Conservation (phyloP, 2,888 invertebrate species). For the Melieria crassipennis region DNA sequence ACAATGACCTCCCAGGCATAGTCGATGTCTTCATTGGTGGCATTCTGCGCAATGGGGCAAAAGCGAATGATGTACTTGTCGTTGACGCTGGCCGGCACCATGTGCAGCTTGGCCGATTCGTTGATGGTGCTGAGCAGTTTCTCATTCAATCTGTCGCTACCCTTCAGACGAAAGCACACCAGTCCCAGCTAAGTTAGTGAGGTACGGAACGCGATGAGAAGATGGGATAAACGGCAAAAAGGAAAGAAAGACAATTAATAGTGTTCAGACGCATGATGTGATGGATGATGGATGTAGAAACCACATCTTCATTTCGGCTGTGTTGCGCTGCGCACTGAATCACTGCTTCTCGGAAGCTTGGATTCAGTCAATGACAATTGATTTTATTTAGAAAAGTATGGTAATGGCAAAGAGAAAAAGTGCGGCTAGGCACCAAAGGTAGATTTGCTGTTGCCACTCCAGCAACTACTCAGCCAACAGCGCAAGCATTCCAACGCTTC, state of each 20-base stretch:
- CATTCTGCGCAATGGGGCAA: conserved; percentile 92
- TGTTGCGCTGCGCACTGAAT: no score
- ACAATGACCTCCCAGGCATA: conserved; percentile 86
- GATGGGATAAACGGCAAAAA: background rate
- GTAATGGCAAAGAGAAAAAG: no score
- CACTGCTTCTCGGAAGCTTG: no score
- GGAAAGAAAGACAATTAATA: background rate
- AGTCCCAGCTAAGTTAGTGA: conserved; percentile 77
- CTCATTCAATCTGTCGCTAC: conserved; percentile 84
- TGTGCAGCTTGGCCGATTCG: conserved; percentile 94
- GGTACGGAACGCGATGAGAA: background rate
- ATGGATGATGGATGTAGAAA: background rate
- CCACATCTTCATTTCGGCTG: no score
- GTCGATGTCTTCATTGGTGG: conserved; percentile 85
- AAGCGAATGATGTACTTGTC: conserved; percentile 93
- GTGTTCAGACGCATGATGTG: background rate
- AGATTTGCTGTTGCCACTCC: no score
- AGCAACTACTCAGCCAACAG: no score
- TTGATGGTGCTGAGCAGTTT: conserved; percentile 91
- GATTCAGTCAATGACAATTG: no score
- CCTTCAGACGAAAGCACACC: conserved; percentile 90
- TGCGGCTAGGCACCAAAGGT: no score
- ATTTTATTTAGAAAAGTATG: no score
- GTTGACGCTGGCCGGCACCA: conserved; percentile 93
- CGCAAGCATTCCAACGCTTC: no score